phyloP scores from a whole-genome alignment of 2,113 vertebrate genomes.

The Mormyrus iriodes region DNA sequence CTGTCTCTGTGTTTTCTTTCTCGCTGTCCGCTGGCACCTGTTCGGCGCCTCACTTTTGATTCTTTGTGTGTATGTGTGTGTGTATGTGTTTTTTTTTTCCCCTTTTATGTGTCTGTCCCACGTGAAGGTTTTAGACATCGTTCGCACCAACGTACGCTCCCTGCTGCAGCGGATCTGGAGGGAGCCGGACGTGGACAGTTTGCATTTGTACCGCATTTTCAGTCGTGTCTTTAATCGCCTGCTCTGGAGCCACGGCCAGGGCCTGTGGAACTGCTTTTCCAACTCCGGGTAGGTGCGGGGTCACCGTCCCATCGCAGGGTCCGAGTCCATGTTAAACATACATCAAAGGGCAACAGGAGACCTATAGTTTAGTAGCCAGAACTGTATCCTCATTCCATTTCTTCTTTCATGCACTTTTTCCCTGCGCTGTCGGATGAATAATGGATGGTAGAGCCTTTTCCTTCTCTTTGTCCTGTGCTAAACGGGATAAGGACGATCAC shows the following conservation, averaged over 20 bases:
- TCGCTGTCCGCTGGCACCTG: neutral
- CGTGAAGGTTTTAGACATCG: constrained; percentile 89
- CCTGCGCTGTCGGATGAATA: constrained; percentile 10
- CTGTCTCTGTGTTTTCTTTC: constrained; percentile 24
- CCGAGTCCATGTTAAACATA: neutral
- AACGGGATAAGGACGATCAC: neutral
- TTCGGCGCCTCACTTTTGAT: constrained; percentile 27
- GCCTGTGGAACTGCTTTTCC: constrained; percentile 94
- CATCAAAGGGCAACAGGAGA: neutral
- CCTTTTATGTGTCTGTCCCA: constrained; percentile 18
- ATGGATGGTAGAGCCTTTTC: constrained; percentile 18
- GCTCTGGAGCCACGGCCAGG: constrained; percentile 94
- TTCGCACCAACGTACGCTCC: constrained; percentile 78
- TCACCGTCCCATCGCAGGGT: neutral
- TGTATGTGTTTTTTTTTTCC: neutral
- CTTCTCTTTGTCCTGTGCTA: constrained; percentile 19
- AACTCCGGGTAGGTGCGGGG: constrained; percentile 73
- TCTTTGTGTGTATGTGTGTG: constrained; percentile 18
- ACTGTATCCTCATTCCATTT: neutral
- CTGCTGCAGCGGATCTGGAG: constrained; percentile 86
- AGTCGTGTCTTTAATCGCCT: constrained; percentile 88
- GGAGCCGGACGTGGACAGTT: constrained; percentile 79
- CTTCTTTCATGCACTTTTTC: neutral
- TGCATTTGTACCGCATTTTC: constrained; percentile 83
- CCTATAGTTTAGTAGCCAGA: neutral